Percentiles rank a stretch among this genome's conserved stretches.
Evolutionary conservation across 2,888 invertebrate genomes (phyloP).

Genomic region (Lasioglossum morio): DNA sequence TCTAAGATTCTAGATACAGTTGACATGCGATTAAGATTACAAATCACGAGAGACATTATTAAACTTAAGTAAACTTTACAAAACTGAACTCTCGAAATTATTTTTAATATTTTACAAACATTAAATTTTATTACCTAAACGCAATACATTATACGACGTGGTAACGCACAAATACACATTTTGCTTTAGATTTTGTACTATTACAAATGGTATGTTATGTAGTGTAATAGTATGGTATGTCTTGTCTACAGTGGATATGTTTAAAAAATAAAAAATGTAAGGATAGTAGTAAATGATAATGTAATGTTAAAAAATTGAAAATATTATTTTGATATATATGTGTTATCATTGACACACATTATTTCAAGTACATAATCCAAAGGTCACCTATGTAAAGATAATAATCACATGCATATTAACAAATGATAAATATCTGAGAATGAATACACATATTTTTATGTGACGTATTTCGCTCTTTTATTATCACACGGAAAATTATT

Average conservation of each 20-base stretch:
- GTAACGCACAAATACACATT: neutral
- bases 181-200: neutral
- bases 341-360: neutral
- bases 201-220: no score
- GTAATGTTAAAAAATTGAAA: neutral
- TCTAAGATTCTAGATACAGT: constrained; percentile 65
- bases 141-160: neutral
- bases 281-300: neutral
- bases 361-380: neutral
- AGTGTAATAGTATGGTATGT: no score
- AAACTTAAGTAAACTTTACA: constrained; percentile 15
- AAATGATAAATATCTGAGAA: neutral
- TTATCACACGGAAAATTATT: constrained; percentile 58
- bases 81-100: constrained; percentile 11
- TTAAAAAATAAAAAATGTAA: neutral
- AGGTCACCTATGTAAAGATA: constrained; percentile 12
- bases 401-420: neutral
- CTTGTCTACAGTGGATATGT: neutral
- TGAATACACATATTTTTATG: constrained; percentile 1
- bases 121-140: neutral
- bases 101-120: neutral
- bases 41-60: constrained; percentile 65
- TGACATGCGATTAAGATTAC: constrained; percentile 58
- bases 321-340: neutral
- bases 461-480: constrained; percentile 37